Conservation (phyloP, 2,888 invertebrate species). For the Drosophila paranaensis region DNA sequence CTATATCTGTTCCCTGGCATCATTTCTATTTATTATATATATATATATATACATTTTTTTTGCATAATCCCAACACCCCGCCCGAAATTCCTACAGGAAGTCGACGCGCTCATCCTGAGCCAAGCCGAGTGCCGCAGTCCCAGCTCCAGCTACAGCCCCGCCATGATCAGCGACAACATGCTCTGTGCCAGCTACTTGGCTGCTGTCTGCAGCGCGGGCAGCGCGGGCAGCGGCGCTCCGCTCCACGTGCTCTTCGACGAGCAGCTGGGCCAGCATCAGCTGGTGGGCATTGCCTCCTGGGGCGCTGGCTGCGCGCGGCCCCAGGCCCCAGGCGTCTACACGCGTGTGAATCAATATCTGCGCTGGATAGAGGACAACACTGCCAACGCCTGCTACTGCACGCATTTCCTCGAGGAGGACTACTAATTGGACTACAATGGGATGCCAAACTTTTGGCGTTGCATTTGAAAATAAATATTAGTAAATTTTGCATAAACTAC, state of each 20-base stretch:
- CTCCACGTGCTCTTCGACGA: constrained; percentile 50
- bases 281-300: constrained; percentile 72
- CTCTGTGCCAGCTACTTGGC: constrained; percentile 69
- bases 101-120: constrained; percentile 58
- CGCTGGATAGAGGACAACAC: constrained; percentile 55
- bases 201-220: constrained; percentile 62
- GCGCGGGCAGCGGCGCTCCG: constrained; percentile 62
- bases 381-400: constrained; percentile 53
- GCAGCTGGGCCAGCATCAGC: constrained; percentile 56
- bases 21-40: not conserved
- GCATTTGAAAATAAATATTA: constrained; percentile 47
- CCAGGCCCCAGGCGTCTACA: constrained; percentile 63
- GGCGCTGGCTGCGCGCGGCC: constrained; percentile 64
- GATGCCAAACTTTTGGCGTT: constrained; percentile 47
- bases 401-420: constrained; percentile 39
- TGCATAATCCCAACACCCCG: not conserved
- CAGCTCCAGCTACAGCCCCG: constrained; percentile 26
- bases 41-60: constrained; percentile 1
- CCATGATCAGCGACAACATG: constrained; percentile 76
- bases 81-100: constrained; percentile 75
- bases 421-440: constrained; percentile 45
- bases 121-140: constrained; percentile 51
- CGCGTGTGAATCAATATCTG: constrained; percentile 60
- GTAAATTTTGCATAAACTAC: constrained; percentile 65
- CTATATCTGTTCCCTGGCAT: not conserved